Conservation (phyloP, 2,797 vertebrate species). For the Propithecus deckenii region DNA sequence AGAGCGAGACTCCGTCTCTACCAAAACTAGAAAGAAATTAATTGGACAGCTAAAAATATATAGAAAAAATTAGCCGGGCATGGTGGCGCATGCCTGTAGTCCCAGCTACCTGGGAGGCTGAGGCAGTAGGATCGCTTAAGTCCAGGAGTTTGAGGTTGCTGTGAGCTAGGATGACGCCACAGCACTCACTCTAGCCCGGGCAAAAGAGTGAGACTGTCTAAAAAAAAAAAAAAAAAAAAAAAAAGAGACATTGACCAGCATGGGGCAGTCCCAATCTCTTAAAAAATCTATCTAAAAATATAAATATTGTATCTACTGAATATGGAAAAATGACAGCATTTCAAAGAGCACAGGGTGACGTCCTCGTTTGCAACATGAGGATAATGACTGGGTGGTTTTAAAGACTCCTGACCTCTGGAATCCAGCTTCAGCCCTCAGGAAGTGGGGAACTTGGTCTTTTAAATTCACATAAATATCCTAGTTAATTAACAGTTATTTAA, state of each 20-base stretch:
- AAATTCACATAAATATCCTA: background rate
- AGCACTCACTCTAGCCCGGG: too few species aligned
- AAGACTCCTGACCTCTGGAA: background rate
- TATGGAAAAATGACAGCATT: background rate
- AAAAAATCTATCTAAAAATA: background rate
- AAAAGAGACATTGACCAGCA: background rate
- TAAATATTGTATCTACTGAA: background rate
- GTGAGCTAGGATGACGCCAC: too few species aligned
- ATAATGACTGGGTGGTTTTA: accelerated
- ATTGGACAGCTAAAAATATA: too few species aligned
- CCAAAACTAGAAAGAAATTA: too few species aligned
- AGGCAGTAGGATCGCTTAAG: too few species aligned
- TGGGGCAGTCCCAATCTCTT: background rate
- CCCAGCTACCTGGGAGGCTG: too few species aligned
- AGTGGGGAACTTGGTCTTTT: background rate
- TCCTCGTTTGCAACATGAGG: background rate
- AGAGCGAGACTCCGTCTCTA: too few species aligned
- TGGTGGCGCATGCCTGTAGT: too few species aligned
- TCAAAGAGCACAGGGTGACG: background rate
- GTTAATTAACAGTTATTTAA: background rate
- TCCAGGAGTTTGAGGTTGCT: too few species aligned
- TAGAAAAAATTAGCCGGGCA: too few species aligned
- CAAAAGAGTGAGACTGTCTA: too few species aligned
- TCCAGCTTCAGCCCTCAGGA: background rate
- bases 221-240: too few species aligned